phyloP scores from a whole-genome alignment of 1,140 invertebrate species.

The Rhagoletis zephyria region DNA sequence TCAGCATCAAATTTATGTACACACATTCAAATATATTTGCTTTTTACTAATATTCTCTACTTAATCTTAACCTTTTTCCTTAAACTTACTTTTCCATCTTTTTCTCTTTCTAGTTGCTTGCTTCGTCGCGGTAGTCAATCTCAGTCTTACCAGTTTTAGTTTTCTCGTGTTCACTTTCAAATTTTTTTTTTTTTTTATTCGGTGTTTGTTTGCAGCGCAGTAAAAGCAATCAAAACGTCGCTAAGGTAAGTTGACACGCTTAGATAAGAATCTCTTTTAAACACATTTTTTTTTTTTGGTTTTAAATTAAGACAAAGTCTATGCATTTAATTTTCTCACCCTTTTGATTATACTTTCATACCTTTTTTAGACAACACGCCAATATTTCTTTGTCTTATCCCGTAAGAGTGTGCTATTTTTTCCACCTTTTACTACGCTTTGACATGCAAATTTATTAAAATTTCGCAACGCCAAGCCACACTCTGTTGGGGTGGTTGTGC shows the following conservation, averaged over 20 bases:
- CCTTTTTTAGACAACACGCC: not conserved
- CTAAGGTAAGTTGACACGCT: slow-evolving; percentile 17
- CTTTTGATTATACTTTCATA: not conserved
- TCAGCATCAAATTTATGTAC: not conserved
- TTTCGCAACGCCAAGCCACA: not conserved
- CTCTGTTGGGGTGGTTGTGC: no score
- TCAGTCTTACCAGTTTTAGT: no score
- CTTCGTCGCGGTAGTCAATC: not conserved
- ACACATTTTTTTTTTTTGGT: not conserved
- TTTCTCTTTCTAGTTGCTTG: slow-evolving; percentile 13
- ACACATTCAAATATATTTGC: not conserved
- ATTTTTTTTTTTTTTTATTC: slow-evolving; percentile 1
- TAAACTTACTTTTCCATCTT: not conserved
- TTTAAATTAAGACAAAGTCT: not conserved
- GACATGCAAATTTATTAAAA: slow-evolving; percentile 40
- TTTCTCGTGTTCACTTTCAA: not conserved
- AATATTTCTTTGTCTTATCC: not conserved
- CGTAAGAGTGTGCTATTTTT: slow-evolving; percentile 16
- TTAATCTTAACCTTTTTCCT: not conserved
- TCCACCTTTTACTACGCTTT: not conserved
- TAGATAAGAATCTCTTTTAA: slow-evolving; percentile 7
- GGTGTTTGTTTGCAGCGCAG: not conserved
- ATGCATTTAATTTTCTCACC: not conserved
- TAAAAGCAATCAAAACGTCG: slow-evolving; percentile 28
- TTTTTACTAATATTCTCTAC: not conserved